These are phyloP conservation scores for Apamea sordens DNA, from an alignment of 2,888 invertebrate genomes.

Conservation along the genomic window DNA sequence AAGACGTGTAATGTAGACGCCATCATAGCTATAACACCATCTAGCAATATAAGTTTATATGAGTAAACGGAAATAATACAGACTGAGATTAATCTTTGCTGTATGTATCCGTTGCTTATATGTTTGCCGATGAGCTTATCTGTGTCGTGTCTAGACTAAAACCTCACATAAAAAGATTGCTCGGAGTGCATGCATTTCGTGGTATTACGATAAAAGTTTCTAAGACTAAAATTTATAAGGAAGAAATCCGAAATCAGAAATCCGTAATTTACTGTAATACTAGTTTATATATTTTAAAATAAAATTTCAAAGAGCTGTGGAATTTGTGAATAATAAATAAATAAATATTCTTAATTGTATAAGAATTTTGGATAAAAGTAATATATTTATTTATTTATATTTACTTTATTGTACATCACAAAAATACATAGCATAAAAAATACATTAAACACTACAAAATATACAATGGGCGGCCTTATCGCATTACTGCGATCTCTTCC, in stretches of 20 bases:
- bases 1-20: constrained; percentile 42
- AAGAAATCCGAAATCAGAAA: no score
- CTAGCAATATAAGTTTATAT: constrained; percentile 36
- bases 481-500: no score
- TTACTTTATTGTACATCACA: no score
- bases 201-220: not conserved
- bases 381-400: not conserved
- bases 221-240: not conserved
- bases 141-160: constrained; percentile 23
- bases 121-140: constrained; percentile 28
- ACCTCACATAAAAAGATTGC: constrained; percentile 4
- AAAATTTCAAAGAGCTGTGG: no score
- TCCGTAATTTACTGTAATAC: no score
- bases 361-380: not conserved
- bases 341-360: not conserved
- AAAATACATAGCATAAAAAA: no score
- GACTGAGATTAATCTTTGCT: constrained; percentile 51
- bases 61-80: constrained; percentile 56
- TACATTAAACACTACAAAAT: no score
- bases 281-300: no score
- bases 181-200: not conserved
- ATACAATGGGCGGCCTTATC: no score
- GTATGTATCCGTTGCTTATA: constrained; percentile 34
- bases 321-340: no score
- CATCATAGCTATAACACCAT: constrained; percentile 39